phyloP scores from a whole-genome alignment of 2,797 vertebrate genomes.

The Phrynocephalus guinanensis region DNA sequence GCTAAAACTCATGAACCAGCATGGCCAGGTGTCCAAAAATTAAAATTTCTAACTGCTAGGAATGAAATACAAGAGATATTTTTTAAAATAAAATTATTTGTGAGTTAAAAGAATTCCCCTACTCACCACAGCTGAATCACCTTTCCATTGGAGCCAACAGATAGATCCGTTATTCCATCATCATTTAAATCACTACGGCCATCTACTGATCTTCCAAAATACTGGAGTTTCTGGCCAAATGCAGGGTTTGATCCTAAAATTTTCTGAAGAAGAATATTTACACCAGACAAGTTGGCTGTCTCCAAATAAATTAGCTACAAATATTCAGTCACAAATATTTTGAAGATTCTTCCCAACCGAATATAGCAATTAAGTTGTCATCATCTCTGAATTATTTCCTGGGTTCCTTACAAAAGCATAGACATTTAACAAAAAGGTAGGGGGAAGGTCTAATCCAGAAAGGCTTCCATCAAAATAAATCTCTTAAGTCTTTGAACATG shows the following conservation, averaged over 20 bases:
- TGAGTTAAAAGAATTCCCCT: constrained; percentile 46
- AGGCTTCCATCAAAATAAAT: too few relatives aligned
- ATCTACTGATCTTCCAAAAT: constrained; percentile 91
- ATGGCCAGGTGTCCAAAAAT: too few relatives aligned
- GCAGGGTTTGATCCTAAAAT: constrained; percentile 83
- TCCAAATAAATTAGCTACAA: not conserved
- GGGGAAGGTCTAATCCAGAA: not conserved
- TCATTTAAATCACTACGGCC: constrained; percentile 86
- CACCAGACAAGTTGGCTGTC: not conserved
- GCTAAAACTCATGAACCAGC: too few relatives aligned
- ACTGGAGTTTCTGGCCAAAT: constrained; percentile 81
- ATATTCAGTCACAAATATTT: not conserved
- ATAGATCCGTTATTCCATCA: constrained; percentile 86
- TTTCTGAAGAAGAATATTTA: constrained; percentile 80
- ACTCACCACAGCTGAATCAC: constrained; percentile 92
- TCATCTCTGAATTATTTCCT: not conserved
- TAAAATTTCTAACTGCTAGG: too few relatives aligned
- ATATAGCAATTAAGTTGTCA: not conserved
- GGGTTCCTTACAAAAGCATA: not conserved
- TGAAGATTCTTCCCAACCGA: not conserved
- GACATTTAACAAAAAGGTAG: not conserved
- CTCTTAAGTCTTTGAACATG: not conserved
- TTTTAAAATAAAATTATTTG: not conserved
- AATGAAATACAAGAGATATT: too few relatives aligned
- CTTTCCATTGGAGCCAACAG: constrained; percentile 88